Evolutionary conservation across 1,140 invertebrate genomes (phyloP).

Genomic region (Holcopasites calliopsidis): DNA sequence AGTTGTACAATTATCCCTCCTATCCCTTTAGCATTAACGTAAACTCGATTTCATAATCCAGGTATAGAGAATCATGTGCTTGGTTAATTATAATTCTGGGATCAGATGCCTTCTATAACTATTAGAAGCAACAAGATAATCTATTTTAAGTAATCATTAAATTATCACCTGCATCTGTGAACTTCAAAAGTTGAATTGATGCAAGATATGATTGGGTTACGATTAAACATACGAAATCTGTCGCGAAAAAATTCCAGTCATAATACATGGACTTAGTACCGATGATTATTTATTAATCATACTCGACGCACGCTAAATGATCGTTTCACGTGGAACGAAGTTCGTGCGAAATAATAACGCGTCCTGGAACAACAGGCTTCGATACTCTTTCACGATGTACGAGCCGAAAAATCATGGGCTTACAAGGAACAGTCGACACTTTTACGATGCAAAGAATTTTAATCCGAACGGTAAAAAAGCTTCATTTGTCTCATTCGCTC

Average conservation of each 20-base stretch:
- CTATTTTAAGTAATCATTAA: background rate
- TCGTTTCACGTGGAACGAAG: background rate
- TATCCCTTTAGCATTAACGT: background rate
- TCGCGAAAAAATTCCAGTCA: background rate
- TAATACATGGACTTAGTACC: background rate
- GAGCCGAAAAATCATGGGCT: background rate
- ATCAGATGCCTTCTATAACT: background rate
- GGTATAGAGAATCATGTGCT: constrained; percentile 25
- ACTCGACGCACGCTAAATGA: background rate
- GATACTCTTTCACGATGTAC: constrained; percentile 13
- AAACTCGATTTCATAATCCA: no score
- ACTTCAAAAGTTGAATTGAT: no score
- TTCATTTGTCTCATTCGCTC: background rate
- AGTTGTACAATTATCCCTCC: background rate
- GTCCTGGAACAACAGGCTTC: background rate
- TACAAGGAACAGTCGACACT: background rate
- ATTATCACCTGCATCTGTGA: background rate
- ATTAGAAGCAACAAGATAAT: background rate
- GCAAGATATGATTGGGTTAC: background rate
- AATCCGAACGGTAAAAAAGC: constrained; percentile 8
- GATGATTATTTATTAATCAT: background rate
- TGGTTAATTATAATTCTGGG: constrained; percentile 8
- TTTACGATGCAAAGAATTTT: background rate
- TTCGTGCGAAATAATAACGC: background rate
- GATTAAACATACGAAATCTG: background rate